Evolutionary conservation across 2,888 invertebrate species (phyloP).

Genomic region (Orgyia antiqua): DNA sequence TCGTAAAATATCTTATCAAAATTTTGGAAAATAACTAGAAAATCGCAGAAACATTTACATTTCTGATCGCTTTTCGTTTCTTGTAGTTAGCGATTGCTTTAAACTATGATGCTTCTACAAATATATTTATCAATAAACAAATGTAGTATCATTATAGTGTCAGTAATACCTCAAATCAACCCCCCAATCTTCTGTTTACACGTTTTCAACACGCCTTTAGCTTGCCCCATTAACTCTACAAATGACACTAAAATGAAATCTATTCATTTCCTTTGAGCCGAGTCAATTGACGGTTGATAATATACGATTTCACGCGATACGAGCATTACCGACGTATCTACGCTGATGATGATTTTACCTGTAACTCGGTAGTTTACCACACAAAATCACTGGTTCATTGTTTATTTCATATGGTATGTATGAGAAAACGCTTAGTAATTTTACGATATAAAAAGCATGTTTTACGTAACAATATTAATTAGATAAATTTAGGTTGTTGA

Average conservation of each 20-base stretch:
- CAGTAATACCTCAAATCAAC: slow-evolving; percentile 31
- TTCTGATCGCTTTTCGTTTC: too few relatives aligned
- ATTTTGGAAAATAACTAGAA: too few relatives aligned
- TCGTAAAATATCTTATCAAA: too few relatives aligned
- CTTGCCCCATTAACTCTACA: slow-evolving; percentile 71
- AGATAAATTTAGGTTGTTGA: too few relatives aligned
- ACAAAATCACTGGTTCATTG: too few relatives aligned
- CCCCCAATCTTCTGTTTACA: slow-evolving; percentile 40
- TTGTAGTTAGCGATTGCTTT: too few relatives aligned
- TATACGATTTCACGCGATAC: slow-evolving; percentile 73
- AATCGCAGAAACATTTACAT: too few relatives aligned
- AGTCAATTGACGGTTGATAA: slow-evolving; percentile 72
- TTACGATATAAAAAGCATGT: too few relatives aligned
- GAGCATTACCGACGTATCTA: slow-evolving; percentile 55
- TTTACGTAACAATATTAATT: too few relatives aligned
- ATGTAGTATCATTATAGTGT: slow-evolving; percentile 41
- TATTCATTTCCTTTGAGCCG: slow-evolving; percentile 74
- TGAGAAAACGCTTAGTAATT: too few relatives aligned
- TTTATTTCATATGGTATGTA: too few relatives aligned
- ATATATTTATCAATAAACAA: slow-evolving; percentile 26
- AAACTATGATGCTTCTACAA: too few relatives aligned
- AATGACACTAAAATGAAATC: slow-evolving; percentile 78
- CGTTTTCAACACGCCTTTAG: slow-evolving; percentile 55
- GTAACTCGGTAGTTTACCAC: slow-evolving; percentile 24
- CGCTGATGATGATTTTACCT: slow-evolving; percentile 29